phyloP scores from a whole-genome alignment of 2,888 invertebrate genomes.

The Ctenicera cuprea region DNA sequence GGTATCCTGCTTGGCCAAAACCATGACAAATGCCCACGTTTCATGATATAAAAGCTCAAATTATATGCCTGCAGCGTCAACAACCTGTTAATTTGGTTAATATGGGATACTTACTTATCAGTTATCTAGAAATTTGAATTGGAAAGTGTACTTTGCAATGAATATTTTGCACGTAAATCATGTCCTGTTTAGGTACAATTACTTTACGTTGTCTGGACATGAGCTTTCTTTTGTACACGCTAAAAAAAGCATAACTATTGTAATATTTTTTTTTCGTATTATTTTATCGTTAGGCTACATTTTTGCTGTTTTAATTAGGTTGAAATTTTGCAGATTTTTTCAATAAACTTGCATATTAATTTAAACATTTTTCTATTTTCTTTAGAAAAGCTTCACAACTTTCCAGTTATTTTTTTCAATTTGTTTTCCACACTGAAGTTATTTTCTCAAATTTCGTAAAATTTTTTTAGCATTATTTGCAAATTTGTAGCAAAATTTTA shows the following conservation, averaged over 20 bases:
- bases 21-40: slow-evolving; percentile 53
- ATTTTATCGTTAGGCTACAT: too few relatives aligned
- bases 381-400: too few relatives aligned
- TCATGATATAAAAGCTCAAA: slow-evolving; percentile 46
- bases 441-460: too few relatives aligned
- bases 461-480: too few relatives aligned
- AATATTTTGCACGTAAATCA: slow-evolving; percentile 32
- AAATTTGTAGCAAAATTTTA: too few relatives aligned
- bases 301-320: too few relatives aligned
- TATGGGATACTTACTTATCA: slow-evolving; percentile 36
- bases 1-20: slow-evolving; percentile 48
- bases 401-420: too few relatives aligned
- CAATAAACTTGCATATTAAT: too few relatives aligned
- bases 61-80: slow-evolving; percentile 42
- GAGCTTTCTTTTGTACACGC: background rate
- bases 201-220: background rate
- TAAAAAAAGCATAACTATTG: background rate
- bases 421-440: too few relatives aligned
- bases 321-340: too few relatives aligned
- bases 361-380: too few relatives aligned
- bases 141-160: slow-evolving; percentile 11
- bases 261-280: too few relatives aligned
- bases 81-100: slow-evolving; percentile 48
- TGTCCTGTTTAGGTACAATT: slow-evolving; percentile 4
- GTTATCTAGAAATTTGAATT: slow-evolving; percentile 38